Conservation (phyloP, 2,113 vertebrate genomes). For the sheep (Ovis aries) region DNA sequence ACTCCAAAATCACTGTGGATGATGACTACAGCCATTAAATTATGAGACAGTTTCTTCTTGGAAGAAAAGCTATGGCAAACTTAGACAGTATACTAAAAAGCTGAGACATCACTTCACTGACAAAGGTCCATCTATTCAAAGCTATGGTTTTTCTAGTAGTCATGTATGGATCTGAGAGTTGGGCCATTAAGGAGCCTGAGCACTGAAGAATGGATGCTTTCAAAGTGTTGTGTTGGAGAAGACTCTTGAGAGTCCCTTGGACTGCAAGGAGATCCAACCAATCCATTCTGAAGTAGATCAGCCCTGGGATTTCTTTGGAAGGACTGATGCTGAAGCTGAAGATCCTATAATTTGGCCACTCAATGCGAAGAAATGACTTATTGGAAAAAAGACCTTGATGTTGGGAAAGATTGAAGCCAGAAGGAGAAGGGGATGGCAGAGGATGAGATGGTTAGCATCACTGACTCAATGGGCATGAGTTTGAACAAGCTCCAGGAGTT, state of each 20-base stretch:
- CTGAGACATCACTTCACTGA: not conserved
- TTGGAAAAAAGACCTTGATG: not conserved
- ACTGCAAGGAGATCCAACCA: not conserved
- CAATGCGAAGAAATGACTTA: rapidly evolving
- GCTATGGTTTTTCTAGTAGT: not conserved
- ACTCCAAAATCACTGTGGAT: not conserved
- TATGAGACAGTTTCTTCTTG: not conserved
- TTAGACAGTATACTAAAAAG: not conserved
- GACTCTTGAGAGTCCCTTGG: not conserved
- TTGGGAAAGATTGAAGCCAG: not conserved
- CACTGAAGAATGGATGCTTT: not conserved
- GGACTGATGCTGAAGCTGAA: not conserved
- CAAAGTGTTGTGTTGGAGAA: not conserved
- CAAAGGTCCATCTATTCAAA: not conserved
- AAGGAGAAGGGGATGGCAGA: not conserved
- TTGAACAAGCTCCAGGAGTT: not conserved
- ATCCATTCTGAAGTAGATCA: not conserved
- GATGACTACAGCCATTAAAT: not conserved
- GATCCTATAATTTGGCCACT: not conserved
- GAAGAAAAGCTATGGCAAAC: not conserved
- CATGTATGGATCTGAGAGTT: not conserved
- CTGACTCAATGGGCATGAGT: not conserved
- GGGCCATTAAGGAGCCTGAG: not conserved
- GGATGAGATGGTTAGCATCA: not conserved
- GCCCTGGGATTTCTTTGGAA: not conserved